Evolutionary conservation across 2,113 vertebrate genomes (phyloP).

Genomic region (Microcebus lehilahytsara): DNA sequence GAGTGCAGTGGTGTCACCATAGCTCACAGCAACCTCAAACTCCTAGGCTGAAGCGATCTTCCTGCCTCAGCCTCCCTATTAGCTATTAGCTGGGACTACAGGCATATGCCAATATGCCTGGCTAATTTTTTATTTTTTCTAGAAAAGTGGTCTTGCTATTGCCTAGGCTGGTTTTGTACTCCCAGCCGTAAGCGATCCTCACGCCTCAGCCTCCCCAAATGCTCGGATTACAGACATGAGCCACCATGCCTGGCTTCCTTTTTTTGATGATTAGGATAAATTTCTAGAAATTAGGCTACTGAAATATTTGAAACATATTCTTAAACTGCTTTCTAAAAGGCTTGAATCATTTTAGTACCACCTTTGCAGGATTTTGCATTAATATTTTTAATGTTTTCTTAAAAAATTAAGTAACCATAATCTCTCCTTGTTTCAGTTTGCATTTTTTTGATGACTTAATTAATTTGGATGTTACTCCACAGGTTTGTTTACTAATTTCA

Average conservation of each 20-base stretch:
- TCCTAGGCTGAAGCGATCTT: too few species aligned
- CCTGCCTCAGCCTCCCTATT: too few species aligned
- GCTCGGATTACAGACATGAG: too few species aligned
- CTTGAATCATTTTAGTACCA: neutral
- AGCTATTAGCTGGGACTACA: too few species aligned
- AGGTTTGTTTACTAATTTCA: neutral
- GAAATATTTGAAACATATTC: neutral
- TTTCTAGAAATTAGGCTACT: neutral
- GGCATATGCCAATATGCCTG: too few species aligned
- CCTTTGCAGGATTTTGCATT: neutral
- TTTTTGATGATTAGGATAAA: neutral
- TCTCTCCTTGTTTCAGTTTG: neutral
- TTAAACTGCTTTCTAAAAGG: neutral
- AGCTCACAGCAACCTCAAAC: too few species aligned
- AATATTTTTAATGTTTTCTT: neutral
- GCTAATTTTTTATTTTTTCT: too few species aligned
- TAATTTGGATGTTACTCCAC: neutral
- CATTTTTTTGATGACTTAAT: neutral
- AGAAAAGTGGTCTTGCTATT: too few species aligned
- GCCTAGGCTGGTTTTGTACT: too few species aligned
- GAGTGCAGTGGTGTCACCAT: too few species aligned
- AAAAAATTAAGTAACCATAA: neutral
- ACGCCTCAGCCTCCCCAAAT: too few species aligned
- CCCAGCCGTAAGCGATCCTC: too few species aligned
- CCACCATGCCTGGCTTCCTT: neutral